Evolutionary conservation across 2,888 invertebrate genomes (phyloP), one percentile per base, ranked within the genome.

Genomic region (Andrena bucephala): DNA sequence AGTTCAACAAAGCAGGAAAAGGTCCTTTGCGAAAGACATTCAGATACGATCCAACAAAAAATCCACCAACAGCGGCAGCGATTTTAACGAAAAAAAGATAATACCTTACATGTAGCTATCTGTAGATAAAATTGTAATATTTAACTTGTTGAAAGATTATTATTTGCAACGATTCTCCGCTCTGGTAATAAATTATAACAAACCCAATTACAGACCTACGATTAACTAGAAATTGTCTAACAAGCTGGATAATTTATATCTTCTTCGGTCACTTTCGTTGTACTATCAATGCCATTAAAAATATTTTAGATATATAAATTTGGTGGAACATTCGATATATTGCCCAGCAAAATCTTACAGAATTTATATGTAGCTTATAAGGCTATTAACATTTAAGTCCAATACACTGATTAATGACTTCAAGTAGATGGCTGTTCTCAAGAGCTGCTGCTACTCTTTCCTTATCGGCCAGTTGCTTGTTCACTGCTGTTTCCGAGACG

Each of bases 401-500:
- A 2, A 99, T 96, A 93, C 99, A 99, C 92, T 98, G 98, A 93
- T 99, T 99, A 6, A 99, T 98, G 16, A 99, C 98, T 93, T 97
- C 97, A 50, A 99, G 96, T 0, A 99, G 95, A 92, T 98, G 97
- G 27, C 96, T 95, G 93, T 99, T 99, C 94, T 99, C 99, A 83
- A 99, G 94, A 0, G 99, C 99, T 0, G 99, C 99, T 0, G 99
- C 99, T 0, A 99, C 98, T 85, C 99, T 94, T 94, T 99, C 99
- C 93, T 99, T 99, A 93, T 99, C 99, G 0, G 98, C 98, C 27
- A 99, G 95, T 92, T 99, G 99, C 92, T 99, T 99, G 94, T 99
- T 99, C 2, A 99, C 98, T 0, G 99, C 98, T 77, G 96, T 95
- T 92, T 99, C 99, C 0, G 99, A 98, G 8, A 96, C 96, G 92